These are phyloP conservation scores for Enchytraeus crypticus DNA, from an alignment of 2,888 invertebrate genomes.

Conservation along the genomic window DNA sequence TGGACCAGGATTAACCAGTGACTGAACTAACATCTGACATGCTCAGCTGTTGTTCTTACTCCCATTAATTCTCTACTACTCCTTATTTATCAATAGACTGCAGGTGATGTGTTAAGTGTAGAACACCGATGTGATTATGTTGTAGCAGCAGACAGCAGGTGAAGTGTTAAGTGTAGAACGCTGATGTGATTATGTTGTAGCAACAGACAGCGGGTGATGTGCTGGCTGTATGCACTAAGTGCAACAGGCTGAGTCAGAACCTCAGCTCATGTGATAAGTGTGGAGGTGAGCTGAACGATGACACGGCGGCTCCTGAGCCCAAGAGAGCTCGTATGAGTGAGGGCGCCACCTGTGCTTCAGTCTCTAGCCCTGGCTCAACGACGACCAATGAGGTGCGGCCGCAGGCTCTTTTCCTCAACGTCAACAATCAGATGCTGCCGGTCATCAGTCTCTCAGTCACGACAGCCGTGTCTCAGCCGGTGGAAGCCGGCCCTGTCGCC, in stretches of 20 bases:
- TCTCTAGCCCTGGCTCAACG: neutral
- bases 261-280: slow-evolving; percentile 20
- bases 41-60: too few species aligned
- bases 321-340: slow-evolving; percentile 10
- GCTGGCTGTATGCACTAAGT: slow-evolving; percentile 18
- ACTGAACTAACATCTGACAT: too few species aligned
- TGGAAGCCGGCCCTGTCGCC: too few species aligned
- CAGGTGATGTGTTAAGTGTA: neutral
- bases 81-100: too few species aligned
- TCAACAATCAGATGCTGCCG: slow-evolving; percentile 15
- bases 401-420: slow-evolving; percentile 16
- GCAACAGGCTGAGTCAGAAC: slow-evolving; percentile 19
- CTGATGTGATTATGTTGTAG: neutral
- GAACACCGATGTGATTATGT: neutral
- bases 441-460: too few species aligned
- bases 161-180: neutral
- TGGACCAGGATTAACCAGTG: too few species aligned
- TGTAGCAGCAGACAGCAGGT: too few species aligned
- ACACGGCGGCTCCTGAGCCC: slow-evolving; percentile 18
- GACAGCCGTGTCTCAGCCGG: too few species aligned
- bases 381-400: neutral
- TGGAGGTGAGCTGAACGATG: slow-evolving; percentile 13
- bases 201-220: slow-evolving; percentile 14
- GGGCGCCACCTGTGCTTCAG: neutral
- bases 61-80: too few species aligned